A percentile compares a stretch with the other conserved stretches of the same genome.
Conservation (phyloP, 23 tunicate species). For the Clavelina lepadiformis region DNA sequence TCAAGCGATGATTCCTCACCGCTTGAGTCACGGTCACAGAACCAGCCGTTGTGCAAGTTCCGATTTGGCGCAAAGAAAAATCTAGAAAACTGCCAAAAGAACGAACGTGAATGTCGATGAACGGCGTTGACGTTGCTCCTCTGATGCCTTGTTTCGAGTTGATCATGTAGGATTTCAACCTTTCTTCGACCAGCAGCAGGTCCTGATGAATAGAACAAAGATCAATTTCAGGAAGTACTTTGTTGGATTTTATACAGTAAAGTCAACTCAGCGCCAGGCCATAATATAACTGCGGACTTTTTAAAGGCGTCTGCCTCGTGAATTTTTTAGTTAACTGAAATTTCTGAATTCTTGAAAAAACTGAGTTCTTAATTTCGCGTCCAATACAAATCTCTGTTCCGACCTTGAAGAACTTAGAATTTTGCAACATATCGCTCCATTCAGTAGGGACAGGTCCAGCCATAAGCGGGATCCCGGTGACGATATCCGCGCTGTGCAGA, state of each 20-base stretch:
- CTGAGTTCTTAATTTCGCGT: too few species aligned
- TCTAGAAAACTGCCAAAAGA: too few species aligned
- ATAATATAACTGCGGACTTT: too few species aligned
- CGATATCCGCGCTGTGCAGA: slow-evolving; percentile 6
- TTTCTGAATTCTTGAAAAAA: too few species aligned
- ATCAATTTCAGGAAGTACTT: background rate
- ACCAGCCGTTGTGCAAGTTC: too few species aligned
- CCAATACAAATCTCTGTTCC: too few species aligned
- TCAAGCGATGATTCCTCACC: too few species aligned
- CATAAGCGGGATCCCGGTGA: slow-evolving; percentile 45
- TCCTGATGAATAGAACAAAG: slow-evolving; percentile 34
- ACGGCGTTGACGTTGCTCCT: slow-evolving; percentile 58
- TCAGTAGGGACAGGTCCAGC: slow-evolving; percentile 37
- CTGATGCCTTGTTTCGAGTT: slow-evolving; percentile 28
- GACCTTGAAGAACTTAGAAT: slow-evolving; percentile 67
- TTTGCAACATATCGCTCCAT: slow-evolving; percentile 38
- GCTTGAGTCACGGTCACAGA: too few species aligned
- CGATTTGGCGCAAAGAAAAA: too few species aligned
- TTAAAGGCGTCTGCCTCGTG: too few species aligned
- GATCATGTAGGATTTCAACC: slow-evolving; percentile 35
- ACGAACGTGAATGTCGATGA: slow-evolving; percentile 81
- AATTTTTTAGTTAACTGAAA: too few species aligned
- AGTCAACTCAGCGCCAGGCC: background rate
- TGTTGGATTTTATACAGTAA: background rate
- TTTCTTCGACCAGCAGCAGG: slow-evolving; percentile 49